These are phyloP conservation scores for Phalanger gymnotis DNA, from an alignment of 2,797 vertebrate species.

Conservation along the genomic window DNA sequence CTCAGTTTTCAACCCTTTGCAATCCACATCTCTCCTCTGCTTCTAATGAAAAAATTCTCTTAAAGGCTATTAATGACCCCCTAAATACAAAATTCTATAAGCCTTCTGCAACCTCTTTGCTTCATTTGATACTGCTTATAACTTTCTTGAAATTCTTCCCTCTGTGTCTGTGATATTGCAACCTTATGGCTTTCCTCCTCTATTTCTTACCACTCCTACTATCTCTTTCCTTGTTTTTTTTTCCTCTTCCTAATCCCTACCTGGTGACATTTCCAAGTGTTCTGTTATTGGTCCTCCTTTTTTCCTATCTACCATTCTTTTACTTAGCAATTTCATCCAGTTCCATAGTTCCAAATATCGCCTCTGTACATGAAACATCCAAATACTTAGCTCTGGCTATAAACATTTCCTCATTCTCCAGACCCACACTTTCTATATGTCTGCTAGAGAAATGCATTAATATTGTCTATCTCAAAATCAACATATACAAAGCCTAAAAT, in stretches of 20 bases:
- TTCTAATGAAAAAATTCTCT: not conserved
- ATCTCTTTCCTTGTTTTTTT: not conserved
- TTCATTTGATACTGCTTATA: not conserved
- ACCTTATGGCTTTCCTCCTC: not conserved
- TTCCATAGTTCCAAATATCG: not conserved
- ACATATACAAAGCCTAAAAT: not conserved
- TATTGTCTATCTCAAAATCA: not conserved
- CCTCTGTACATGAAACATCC: not conserved
- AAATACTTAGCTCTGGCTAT: not conserved
- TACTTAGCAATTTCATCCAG: not conserved
- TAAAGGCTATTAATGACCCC: not conserved
- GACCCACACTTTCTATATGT: not conserved
- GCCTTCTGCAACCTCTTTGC: not conserved
- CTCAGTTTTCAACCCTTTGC: not conserved
- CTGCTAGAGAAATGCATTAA: not conserved
- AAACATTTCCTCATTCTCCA: not conserved
- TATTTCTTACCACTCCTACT: not conserved
- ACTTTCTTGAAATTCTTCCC: not conserved
- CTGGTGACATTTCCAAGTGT: not conserved
- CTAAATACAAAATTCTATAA: not conserved
- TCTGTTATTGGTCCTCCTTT: not conserved
- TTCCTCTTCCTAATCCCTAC: not conserved
- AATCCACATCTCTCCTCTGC: not conserved
- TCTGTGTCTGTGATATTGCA: not conserved
- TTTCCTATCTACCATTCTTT: not conserved